These are phyloP conservation scores for Sparus aurata DNA, from an alignment of 2,797 vertebrate genomes.

Conservation along the genomic window DNA sequence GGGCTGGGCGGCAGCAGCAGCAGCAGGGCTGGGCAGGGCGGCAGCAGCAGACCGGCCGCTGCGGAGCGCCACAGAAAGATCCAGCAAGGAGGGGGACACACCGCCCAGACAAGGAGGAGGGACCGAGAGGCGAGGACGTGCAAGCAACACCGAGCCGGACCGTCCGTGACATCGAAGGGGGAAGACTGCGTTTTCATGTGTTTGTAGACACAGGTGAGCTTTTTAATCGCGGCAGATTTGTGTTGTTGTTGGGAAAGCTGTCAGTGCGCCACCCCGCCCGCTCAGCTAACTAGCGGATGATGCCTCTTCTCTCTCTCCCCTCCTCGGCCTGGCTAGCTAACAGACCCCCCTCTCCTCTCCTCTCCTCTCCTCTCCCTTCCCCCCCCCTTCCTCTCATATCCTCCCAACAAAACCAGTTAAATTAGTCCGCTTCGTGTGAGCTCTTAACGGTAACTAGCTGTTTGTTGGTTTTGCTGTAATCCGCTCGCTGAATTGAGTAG, in stretches of 20 bases:
- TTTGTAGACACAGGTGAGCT: constrained; percentile 81
- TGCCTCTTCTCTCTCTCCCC: constrained; percentile 30
- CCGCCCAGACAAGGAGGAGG: constrained; percentile 41
- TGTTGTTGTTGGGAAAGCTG: constrained; percentile 30
- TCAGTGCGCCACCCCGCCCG: constrained; percentile 68
- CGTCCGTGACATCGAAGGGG: constrained; percentile 45
- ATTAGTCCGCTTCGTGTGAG: constrained; percentile 63
- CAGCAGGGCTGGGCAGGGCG: constrained; percentile 21
- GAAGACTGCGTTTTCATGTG: constrained; percentile 58
- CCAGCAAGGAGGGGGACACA: constrained; percentile 62
- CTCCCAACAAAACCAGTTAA: constrained; percentile 6
- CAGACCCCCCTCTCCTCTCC: too few species aligned
- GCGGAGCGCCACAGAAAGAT: constrained; percentile 48
- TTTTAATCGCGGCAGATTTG: neutral
- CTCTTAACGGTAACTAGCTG: constrained; percentile 47
- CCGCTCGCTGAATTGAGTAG: constrained; percentile 41
- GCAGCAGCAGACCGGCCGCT: constrained; percentile 25
- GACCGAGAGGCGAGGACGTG: constrained; percentile 29
- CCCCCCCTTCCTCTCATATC: constrained; percentile 64
- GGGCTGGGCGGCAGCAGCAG: constrained; percentile 21
- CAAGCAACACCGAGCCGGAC: neutral
- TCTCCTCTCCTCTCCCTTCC: neutral
- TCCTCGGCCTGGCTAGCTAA: too few species aligned
- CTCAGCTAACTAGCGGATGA: constrained; percentile 68
- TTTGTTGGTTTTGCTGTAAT: constrained; percentile 58